Conservation (phyloP, 2,113 vertebrate species). For the Probosciger aterrimus region DNA sequence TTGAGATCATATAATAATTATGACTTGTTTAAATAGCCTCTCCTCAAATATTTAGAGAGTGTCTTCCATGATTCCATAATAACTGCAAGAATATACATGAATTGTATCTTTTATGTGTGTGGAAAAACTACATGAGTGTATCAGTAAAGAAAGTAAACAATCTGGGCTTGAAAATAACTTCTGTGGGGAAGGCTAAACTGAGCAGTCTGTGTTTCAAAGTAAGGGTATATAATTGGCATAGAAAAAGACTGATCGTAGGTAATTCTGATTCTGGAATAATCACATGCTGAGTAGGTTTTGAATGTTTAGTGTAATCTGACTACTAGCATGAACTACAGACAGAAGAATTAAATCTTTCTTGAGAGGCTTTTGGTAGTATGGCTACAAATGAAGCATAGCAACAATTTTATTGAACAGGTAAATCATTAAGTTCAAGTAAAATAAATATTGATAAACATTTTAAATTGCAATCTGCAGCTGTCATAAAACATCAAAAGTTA, state of each 20-base stretch:
- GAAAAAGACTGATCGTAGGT: background rate
- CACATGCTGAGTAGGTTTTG: background rate
- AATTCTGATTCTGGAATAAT: background rate
- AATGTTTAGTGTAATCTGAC: background rate
- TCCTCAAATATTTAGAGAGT: background rate
- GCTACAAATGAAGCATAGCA: background rate
- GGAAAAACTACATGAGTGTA: background rate
- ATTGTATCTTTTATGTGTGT: background rate
- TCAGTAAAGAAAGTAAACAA: background rate
- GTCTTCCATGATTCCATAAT: background rate
- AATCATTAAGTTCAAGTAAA: background rate
- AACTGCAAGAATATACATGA: background rate
- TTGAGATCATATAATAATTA: background rate
- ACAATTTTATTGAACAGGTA: background rate
- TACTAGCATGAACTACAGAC: background rate
- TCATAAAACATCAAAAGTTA: background rate
- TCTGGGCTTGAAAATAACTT: background rate
- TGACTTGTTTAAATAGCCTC: background rate
- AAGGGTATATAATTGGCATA: background rate
- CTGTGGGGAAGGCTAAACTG: background rate
- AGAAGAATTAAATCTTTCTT: background rate
- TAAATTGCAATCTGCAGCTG: background rate
- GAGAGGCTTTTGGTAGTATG: background rate
- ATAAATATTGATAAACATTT: background rate
- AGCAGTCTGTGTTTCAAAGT: background rate